A percentile compares a stretch with the other conserved stretches of the same genome.
Conservation (phyloP, 2,888 invertebrate species). For the Athalia rosae region DNA sequence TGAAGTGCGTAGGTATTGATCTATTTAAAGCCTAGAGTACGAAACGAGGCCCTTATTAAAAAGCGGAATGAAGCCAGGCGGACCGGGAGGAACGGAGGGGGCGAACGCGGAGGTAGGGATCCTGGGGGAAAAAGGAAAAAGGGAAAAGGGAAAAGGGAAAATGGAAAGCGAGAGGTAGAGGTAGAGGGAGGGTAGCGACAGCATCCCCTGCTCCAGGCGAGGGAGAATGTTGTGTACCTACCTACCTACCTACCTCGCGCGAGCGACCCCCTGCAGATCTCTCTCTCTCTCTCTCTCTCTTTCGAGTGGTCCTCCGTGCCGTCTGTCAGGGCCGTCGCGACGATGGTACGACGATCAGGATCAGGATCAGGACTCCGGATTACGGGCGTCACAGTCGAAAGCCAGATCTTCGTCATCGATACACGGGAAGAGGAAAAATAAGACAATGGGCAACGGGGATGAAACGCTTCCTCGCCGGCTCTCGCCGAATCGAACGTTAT, state of each 20-base stretch:
- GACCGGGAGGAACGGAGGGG: slow-evolving; percentile 63
- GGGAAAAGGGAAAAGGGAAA: too few relatives aligned
- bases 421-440: too few relatives aligned
- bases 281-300: slow-evolving; percentile 45
- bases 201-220: slow-evolving; percentile 59
- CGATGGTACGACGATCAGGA: slow-evolving; percentile 38
- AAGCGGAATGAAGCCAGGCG: slow-evolving; percentile 73
- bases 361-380: slow-evolving; percentile 20
- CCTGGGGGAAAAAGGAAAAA: too few relatives aligned
- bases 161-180: slow-evolving; percentile 47
- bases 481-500: too few relatives aligned
- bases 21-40: slow-evolving; percentile 74
- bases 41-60: slow-evolving; percentile 75
- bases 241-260: slow-evolving; percentile 50
- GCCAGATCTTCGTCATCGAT: background rate
- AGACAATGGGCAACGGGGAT: too few relatives aligned
- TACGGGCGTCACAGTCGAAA: background rate
- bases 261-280: slow-evolving; percentile 48
- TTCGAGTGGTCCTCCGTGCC: slow-evolving; percentile 50
- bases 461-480: too few relatives aligned
- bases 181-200: slow-evolving; percentile 51
- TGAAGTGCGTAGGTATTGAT: slow-evolving; percentile 73
- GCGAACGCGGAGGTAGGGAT: slow-evolving; percentile 54
- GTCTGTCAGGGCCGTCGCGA: slow-evolving; percentile 46
- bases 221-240: slow-evolving; percentile 60